Evolutionary conservation across 1,140 invertebrate species (phyloP), one percentile per base, ranked within the genome.

Genomic region (Drosophila orosa): DNA sequence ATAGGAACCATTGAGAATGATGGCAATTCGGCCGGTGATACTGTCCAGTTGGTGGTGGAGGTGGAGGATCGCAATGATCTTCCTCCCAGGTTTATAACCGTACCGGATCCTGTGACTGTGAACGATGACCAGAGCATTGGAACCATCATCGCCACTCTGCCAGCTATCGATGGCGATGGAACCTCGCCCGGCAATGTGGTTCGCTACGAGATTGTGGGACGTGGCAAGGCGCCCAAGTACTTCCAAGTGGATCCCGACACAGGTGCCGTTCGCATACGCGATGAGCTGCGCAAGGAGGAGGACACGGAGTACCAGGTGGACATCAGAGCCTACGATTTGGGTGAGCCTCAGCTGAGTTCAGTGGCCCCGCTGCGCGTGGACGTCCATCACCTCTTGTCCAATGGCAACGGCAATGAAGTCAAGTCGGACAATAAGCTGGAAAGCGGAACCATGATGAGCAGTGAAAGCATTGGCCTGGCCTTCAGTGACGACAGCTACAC

Each of bases 241-340:
- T 98, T 98, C 93, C 95, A 96, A 68, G 95, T 98, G 7, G 96
- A 98, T 92, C 94, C 96, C 0, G 96, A 97, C 76, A 95, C 95
- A 0, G 97, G 97, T 0, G 94, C 95, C 3, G 90, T 98, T 10
- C 93, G 95, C 31, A 95, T 98, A 1, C 94, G 96, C 17, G 96
- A 97, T 92, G 96, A 97, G 91, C 87, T 98, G 29, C 94, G 95
- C 40, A 98, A 97, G 91, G 96, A 97, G 90, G 94, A 95, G 12
- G 95, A 96, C 84, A 96, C 95, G 24, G 96, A 98, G 92, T 98
- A 97, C 92, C 96, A 96, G 37, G 95, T 98, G 45, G 96, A 97
- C 89, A 95, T 99, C 0, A 94, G 95, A 66, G 97, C 96, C 0
- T 97, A 96, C 86, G 97, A 99, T 90, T 94, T 97, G 69, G 97